Percentiles rank a stretch among this genome's conserved stretches.
Conservation (phyloP, 1,140 invertebrate genomes). For the Zeugodacus cucurbitae region DNA sequence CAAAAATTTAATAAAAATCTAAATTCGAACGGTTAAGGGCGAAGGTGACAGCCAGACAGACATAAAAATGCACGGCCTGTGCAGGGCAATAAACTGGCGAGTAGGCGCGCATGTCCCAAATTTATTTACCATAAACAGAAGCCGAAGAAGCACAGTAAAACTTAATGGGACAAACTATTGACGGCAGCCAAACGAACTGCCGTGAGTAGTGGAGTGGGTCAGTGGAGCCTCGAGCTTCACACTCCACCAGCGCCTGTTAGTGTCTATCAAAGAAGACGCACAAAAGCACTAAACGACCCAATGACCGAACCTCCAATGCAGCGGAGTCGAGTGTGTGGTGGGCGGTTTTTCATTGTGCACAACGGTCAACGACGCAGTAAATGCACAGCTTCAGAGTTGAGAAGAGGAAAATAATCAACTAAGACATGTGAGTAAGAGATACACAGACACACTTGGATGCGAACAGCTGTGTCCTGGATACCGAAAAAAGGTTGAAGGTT, state of each 20-base stretch:
- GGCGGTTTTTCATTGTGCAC: background rate
- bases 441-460: background rate
- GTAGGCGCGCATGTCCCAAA: conserved; percentile 24
- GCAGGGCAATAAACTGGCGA: background rate
- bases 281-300: background rate
- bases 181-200: background rate
- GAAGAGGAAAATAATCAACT: background rate
- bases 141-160: background rate
- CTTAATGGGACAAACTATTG: conserved; percentile 2
- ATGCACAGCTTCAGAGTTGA: background rate
- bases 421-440: background rate
- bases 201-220: background rate
- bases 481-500: conserved; percentile 6
- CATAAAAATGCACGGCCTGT: background rate
- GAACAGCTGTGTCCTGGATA: conserved; percentile 2
- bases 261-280: background rate
- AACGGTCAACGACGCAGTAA: conserved; percentile 16
- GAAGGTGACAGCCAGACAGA: background rate
- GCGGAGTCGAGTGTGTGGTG: background rate
- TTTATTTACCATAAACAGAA: conserved; percentile 3
- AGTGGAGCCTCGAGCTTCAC: background rate
- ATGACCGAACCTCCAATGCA: conserved; percentile 4
- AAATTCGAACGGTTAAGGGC: background rate
- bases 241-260: background rate
- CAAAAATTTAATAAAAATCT: background rate